These are phyloP conservation scores for Tiliacea citrago DNA, from an alignment of 2,888 invertebrate species.

Conservation along the genomic window DNA sequence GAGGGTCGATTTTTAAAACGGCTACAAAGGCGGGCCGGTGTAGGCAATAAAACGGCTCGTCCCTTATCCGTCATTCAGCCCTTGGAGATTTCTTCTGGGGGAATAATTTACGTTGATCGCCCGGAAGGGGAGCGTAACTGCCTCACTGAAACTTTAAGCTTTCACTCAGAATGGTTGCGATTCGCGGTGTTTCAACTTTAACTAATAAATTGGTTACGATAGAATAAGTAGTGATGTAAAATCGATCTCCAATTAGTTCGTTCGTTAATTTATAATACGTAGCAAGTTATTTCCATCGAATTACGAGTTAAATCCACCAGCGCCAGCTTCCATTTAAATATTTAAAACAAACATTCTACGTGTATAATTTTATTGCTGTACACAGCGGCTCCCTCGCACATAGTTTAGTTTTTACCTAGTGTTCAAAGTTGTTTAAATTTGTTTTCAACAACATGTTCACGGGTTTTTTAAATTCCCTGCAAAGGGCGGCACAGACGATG, in stretches of 20 bases:
- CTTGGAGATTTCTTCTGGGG: conserved; percentile 89
- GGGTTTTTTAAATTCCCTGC: conserved; percentile 55
- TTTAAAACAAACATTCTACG: neutral
- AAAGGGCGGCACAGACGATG: conserved; percentile 68
- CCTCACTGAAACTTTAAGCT: conserved; percentile 90
- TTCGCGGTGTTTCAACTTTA: conserved; percentile 87
- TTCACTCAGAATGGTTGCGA: conserved; percentile 88
- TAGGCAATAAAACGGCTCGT: conserved; percentile 88
- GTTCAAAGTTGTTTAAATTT: conserved; percentile 57
- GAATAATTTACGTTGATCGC: conserved; percentile 91
- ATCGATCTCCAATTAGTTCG: conserved; percentile 74
- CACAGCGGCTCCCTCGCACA: neutral
- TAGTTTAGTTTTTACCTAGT: conserved; percentile 31
- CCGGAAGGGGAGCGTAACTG: conserved; percentile 89
- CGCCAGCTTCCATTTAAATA: conserved; percentile 1
- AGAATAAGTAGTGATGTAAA: conserved; percentile 77
- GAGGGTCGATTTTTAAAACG: conserved; percentile 86
- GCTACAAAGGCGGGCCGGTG: conserved; percentile 84
- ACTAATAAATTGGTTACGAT: conserved; percentile 87
- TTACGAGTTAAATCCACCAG: neutral
- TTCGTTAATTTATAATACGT: conserved; percentile 53
- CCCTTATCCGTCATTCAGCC: conserved; percentile 90
- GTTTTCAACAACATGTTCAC: conserved; percentile 67
- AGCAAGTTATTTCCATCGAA: neutral
- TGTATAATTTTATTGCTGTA: conserved; percentile 8